Evolutionary conservation across 1,140 invertebrate genomes (phyloP).

Genomic region (Paralvinella palmiformis): DNA sequence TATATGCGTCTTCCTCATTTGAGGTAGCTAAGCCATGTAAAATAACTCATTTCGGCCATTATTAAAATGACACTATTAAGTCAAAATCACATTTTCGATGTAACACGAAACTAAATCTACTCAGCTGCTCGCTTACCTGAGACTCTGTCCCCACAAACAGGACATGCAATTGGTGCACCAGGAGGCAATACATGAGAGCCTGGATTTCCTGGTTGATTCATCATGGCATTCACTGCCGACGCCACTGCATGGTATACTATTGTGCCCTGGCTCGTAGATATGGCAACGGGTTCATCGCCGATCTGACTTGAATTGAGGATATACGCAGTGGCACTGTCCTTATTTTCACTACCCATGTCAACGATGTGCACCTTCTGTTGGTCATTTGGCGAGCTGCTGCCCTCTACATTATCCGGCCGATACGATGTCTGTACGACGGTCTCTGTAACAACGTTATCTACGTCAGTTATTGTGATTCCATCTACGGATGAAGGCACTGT

Average conservation of each 20-base stretch:
- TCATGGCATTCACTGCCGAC: too few species aligned
- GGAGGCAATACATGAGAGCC: too few species aligned
- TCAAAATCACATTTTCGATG: neutral
- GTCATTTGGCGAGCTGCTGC: neutral
- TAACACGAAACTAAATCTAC: neutral
- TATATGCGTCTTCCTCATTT: neutral
- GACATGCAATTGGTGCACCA: slow-evolving; percentile 55
- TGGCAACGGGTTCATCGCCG: neutral
- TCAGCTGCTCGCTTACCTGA: slow-evolving; percentile 58
- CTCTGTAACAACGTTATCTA: neutral
- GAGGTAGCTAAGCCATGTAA: neutral
- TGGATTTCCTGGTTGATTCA: too few species aligned
- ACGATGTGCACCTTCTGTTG: neutral
- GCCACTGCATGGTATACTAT: neutral
- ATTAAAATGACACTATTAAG: neutral
- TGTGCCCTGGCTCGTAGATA: neutral
- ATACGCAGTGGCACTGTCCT: neutral
- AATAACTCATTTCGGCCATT: neutral
- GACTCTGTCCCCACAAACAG: slow-evolving; percentile 91
- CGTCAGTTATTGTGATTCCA: neutral
- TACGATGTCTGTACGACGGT: neutral
- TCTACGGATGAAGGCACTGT: neutral
- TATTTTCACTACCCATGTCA: neutral
- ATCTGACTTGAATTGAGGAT: neutral
- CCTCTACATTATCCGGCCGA: too few species aligned